Percentiles rank a stretch among this genome's conserved stretches.
phyloP scores from a whole-genome alignment of 2,797 vertebrate species.

The Catamblyrhynchus diadema region DNA sequence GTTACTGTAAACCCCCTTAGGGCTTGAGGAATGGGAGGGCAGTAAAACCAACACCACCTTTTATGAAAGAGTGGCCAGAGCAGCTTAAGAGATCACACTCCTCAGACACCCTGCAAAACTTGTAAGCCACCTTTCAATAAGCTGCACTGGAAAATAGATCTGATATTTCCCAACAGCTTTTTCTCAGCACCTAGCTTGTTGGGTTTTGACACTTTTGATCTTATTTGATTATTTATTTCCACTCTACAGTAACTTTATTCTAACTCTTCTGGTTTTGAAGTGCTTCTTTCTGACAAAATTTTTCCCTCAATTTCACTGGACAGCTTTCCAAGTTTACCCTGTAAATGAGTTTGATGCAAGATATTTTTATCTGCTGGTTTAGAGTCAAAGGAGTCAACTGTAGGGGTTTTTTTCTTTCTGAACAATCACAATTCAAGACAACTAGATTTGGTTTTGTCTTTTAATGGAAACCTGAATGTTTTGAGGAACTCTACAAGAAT shows the following conservation, averaged over 20 bases:
- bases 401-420: neutral
- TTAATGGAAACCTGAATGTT: neutral
- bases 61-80: neutral
- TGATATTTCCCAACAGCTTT: neutral
- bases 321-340: neutral
- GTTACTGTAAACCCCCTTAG: neutral
- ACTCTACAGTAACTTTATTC: neutral
- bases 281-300: neutral
- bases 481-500: neutral
- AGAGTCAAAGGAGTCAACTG: neutral
- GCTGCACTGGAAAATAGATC: neutral
- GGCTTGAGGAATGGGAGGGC: neutral
- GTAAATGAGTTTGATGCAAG: neutral
- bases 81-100: neutral
- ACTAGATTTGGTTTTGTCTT: neutral
- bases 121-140: neutral
- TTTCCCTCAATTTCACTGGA: neutral
- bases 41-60: neutral
- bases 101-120: neutral
- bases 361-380: neutral
- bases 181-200: neutral
- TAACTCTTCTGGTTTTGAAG: neutral
- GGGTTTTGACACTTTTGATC: neutral
- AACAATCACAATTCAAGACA: neutral
- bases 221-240: neutral